Evolutionary conservation across 2,888 invertebrate genomes (phyloP).

Genomic region (Sturmia bella): DNA sequence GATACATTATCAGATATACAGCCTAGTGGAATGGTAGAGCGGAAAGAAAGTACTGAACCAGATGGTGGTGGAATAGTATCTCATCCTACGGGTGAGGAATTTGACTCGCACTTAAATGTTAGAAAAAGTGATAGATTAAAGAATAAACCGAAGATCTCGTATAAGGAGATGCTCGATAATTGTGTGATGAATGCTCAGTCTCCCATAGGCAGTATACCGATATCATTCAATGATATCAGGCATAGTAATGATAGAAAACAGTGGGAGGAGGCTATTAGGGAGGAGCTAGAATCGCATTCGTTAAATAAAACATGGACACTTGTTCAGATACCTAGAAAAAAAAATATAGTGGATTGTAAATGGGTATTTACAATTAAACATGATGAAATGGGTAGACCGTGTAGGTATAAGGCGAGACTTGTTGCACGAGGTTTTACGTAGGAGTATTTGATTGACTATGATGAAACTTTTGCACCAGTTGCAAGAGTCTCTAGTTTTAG

Average conservation of each 20-base stretch:
- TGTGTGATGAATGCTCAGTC: not conserved
- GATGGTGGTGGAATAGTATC: too few species aligned
- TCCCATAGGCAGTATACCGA: not conserved
- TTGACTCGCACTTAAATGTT: not conserved
- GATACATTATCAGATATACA: too few species aligned
- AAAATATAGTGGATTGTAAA: slow-evolving; percentile 8
- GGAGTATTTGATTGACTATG: slow-evolving; percentile 3
- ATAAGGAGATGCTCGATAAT: slow-evolving; percentile 2
- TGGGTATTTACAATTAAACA: slow-evolving; percentile 7
- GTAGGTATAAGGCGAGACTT: not conserved
- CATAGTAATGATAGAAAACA: not conserved
- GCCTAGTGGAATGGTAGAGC: too few species aligned
- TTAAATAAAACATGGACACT: not conserved
- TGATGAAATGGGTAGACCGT: not conserved
- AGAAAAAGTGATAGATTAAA: slow-evolving; percentile 13
- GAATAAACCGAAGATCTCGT: not conserved
- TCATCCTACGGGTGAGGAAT: too few species aligned
- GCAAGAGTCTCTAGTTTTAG: slow-evolving; percentile 1
- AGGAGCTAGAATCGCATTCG: slow-evolving; percentile 6
- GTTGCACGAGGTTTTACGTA: slow-evolving; percentile 1
- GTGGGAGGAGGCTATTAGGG: not conserved
- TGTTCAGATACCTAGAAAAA: not conserved
- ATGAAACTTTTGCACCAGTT: slow-evolving; percentile 5
- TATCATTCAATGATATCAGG: not conserved
- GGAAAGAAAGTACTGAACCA: too few species aligned